Base-by-base conservation (phyloP, 2,797 vertebrate species). In the Acomys russatus region DNA sequence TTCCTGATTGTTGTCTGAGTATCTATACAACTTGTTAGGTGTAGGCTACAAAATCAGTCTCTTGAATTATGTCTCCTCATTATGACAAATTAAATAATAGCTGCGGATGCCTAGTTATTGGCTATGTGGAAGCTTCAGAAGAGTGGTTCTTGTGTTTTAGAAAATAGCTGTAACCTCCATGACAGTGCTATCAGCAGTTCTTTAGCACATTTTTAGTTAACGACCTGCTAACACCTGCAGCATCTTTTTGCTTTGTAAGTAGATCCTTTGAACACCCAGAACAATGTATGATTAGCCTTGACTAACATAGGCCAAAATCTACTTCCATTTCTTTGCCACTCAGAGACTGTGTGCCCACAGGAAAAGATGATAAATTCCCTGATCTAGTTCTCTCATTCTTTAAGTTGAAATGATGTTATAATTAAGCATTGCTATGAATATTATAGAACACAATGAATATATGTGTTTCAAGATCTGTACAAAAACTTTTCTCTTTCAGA, bases 1-100 rank as follows among this genome's bases (percentile, higher is more conserved):
- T 79, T 15, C 64, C 33, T 95, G 88, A 49, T 93, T 73, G 84
- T 80, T 91, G 89, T 89, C 12, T 82, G 14, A 6, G 3, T 51
- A 71, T 35, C 23, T 94, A 23, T 76, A 51, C 3, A 23, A 17
- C 2, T 49, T 88, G n/a, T 23, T 56, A 56, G 2, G 64, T 63
- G n/a, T 85, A 22, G 7, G 3, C 15, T 18, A 20, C 17, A 80
- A 89, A 28, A 93, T 88, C 0, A n/a, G 1, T 88, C 12, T 11
- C 25, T 91, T 88, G 66, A 87, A 73, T 15, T 71, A 28, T 64
- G 0, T 86, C 9, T 91, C 15, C 35, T 51, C 23, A 12, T 35
- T 30, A 71, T 86, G 33, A 11, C 2, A 73, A 56, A 51, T 51
- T 70, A 51, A 68, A 22, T 14, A 59, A 73, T 71, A 17, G 22